phyloP scores from a whole-genome alignment of 1,140 invertebrate genomes.

The Magallana gigas region DNA sequence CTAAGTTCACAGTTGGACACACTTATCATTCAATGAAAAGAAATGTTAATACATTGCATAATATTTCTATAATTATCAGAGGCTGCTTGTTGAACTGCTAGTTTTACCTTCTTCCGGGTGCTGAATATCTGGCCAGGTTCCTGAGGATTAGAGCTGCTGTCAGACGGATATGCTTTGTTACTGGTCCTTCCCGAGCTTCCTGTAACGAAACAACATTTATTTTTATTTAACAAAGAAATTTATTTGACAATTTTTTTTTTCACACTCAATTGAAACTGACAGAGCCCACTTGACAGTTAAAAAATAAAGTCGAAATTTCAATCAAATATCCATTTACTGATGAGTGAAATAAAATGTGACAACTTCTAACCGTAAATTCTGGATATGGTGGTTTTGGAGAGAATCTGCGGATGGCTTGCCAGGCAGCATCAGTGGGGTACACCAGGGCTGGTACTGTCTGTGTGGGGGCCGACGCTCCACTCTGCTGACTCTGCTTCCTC shows the following conservation, averaged over 20 bases:
- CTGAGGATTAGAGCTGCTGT: conserved; percentile 97
- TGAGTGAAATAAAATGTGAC: background rate
- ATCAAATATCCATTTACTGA: background rate
- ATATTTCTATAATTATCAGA: no score
- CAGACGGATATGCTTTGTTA: conserved; percentile 98
- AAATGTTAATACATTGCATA: no score
- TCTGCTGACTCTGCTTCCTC: conserved; percentile 65
- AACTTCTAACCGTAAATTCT: conserved; percentile 72
- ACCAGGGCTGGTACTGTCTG: conserved; percentile 62
- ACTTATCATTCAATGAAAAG: no score
- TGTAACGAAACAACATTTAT: conserved; percentile 77
- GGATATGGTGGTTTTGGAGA: conserved; percentile 71
- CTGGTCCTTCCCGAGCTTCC: conserved; percentile 98
- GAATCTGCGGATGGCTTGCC: conserved; percentile 76
- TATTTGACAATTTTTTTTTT: no score
- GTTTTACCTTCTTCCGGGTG: conserved; percentile 86
- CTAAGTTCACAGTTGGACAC: no score
- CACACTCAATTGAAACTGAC: no score
- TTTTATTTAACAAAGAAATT: no score
- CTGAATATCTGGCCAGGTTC: conserved; percentile 91
- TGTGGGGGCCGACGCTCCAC: conserved; percentile 46
- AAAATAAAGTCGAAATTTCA: no score
- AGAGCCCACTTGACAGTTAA: no score
- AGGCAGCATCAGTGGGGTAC: conserved; percentile 77
- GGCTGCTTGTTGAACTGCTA: background rate